These are phyloP conservation scores for Sycophila sp. DNA, from an alignment of 1,140 invertebrate species.

Conservation along the genomic window DNA sequence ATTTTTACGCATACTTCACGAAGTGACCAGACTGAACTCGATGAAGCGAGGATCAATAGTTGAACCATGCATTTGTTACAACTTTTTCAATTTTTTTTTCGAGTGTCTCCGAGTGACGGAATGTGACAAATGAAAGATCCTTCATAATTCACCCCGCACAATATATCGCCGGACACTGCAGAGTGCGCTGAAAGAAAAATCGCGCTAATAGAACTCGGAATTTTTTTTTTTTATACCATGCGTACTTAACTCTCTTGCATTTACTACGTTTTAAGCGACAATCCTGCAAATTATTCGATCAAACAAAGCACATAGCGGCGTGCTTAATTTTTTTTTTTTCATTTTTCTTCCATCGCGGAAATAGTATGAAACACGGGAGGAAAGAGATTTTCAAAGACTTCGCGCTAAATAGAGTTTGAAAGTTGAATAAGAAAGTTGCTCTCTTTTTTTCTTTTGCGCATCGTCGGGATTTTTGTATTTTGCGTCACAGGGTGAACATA, in stretches of 20 bases:
- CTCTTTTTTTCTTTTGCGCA: slow-evolving; percentile 17
- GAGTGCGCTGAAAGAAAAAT: neutral
- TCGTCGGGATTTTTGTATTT: slow-evolving; percentile 14
- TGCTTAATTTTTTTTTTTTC: too few species aligned
- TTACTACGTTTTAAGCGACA: slow-evolving; percentile 28
- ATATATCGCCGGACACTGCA: neutral
- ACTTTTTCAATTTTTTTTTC: too few species aligned
- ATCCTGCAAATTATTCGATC: neutral
- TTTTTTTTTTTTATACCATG: slow-evolving; percentile 2
- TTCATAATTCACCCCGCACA: slow-evolving; percentile 15
- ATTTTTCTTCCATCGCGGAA: too few species aligned
- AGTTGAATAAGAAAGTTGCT: slow-evolving; percentile 4
- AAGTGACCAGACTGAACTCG: too few species aligned
- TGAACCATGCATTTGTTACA: too few species aligned
- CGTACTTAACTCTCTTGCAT: slow-evolving; percentile 39
- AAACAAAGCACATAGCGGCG: too few species aligned
- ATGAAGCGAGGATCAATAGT: too few species aligned
- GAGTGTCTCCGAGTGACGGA: slow-evolving; percentile 5
- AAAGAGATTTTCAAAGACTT: slow-evolving; percentile 24
- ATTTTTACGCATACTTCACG: too few species aligned
- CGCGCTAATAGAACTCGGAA: neutral
- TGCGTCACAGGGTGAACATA: slow-evolving; percentile 27
- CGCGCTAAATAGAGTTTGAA: neutral
- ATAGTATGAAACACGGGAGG: neutral
- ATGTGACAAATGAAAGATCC: neutral